Evolutionary conservation across 2,888 invertebrate genomes (phyloP), one percentile per base, ranked within the genome.

Genomic region (Drosophila borealis): DNA sequence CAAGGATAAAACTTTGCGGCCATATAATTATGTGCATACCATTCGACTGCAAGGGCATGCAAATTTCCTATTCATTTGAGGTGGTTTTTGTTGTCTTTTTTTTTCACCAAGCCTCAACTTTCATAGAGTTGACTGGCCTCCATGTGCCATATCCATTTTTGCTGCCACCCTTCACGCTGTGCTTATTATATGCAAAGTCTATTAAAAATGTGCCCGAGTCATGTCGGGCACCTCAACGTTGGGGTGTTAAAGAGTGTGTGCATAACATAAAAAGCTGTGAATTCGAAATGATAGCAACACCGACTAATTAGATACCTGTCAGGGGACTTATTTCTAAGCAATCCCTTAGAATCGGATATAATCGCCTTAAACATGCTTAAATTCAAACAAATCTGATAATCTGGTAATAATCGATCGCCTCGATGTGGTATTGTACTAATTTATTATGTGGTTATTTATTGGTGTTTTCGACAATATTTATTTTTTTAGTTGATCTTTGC

Each of bases 71-170:
- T 65, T 70, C 74, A 77, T 73, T 77, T 63, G 42, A 60, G 63
- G 11, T 14, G 59, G 33, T 66, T 69, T 67, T 11, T 55, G 34
- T 10, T 29, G 10, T 9, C 44, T 57, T 50, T 57, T 57, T 34
- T 48, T 5, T 5, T 64, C n/a, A n/a, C 14, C 36, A 37, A 25
- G 21, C 36, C 50, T 19, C 41, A 84, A 81, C 71, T 81, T 66
- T 54, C 51, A 45, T 46, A 37, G 51, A 82, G 83, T 83, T 83
- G 80, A 83, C 80, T 85, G 78, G 66, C 86, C 86, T 73, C 50
- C 56, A 64, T 74, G 76, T 73, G 69, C 63, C 70, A 76, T 56
- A 70, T 71, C 64, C 41, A n/a, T n/a, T n/a, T 34, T 41, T 50
- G 19, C 42, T 39, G 11, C 6, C 0, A 11, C 17, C 19, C 4